Percentiles rank a stretch among this genome's conserved stretches.
These are phyloP conservation scores for Sericinus montela DNA, from an alignment of 2,888 invertebrate species.

Conservation along the genomic window DNA sequence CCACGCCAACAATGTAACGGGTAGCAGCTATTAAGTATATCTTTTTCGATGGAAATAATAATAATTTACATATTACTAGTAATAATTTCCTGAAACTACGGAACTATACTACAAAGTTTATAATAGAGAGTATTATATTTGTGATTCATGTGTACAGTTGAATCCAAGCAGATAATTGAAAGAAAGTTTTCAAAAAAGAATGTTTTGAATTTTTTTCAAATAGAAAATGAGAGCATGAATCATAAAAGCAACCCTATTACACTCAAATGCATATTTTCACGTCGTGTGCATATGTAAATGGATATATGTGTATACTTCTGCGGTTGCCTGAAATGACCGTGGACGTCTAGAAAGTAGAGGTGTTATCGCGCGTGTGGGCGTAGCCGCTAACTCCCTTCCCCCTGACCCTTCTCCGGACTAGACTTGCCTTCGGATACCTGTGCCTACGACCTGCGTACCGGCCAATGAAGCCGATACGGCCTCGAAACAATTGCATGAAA, in stretches of 20 bases:
- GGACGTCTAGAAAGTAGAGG: constrained; percentile 25
- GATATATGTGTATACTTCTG: constrained; percentile 12
- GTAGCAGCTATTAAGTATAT: no score
- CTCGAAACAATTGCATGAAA: background rate
- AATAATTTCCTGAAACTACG: no score
- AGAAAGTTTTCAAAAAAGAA: no score
- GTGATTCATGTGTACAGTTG: background rate
- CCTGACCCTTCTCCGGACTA: constrained; percentile 12
- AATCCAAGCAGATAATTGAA: no score
- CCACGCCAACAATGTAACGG: no score
- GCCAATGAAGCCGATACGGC: constrained; percentile 1
- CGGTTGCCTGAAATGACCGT: constrained; percentile 29
- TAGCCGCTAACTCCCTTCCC: constrained; percentile 32
- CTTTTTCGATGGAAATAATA: no score
- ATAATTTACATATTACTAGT: no score
- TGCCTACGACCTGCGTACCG: constrained; percentile 6
- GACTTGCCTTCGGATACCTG: constrained; percentile 5
- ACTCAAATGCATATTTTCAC: constrained; percentile 15
- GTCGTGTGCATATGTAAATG: background rate
- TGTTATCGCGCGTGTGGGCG: constrained; percentile 48
- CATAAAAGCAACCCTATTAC: background rate
- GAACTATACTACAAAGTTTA: no score
- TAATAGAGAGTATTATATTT: no score
- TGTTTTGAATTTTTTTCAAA: no score
- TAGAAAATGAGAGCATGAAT: no score